A percentile compares a stretch with the other conserved stretches of the same genome.
Conservation (phyloP, 1,140 invertebrate species). For the Drosophila sechellia region DNA sequence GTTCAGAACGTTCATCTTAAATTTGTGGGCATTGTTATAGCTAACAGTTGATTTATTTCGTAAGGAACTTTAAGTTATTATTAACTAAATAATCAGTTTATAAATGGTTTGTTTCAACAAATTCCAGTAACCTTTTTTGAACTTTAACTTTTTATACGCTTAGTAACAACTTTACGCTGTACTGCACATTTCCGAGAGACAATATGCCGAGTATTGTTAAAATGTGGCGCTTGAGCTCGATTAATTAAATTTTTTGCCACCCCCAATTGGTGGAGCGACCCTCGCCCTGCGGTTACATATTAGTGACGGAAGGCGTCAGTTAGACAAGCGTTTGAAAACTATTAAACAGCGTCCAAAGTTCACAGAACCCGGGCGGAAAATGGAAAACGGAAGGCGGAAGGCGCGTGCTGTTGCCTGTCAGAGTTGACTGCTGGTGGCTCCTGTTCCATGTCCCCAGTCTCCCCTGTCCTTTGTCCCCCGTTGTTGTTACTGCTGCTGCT, state of each 20-base stretch:
- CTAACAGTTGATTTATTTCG: no score
- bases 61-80: no score
- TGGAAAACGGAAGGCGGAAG: constrained; percentile 61
- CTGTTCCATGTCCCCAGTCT: constrained; percentile 5
- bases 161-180: no score
- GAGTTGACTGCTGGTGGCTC: constrained; percentile 52
- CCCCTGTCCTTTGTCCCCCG: constrained; percentile 10
- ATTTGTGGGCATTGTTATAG: no score
- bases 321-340: constrained; percentile 81
- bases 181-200: no score
- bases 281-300: constrained; percentile 59
- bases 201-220: no score
- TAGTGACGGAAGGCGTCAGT: constrained; percentile 79
- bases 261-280: constrained; percentile 16
- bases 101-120: no score
- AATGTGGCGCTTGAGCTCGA: neutral
- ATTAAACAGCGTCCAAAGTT: constrained; percentile 81
- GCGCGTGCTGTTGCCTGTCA: constrained; percentile 72
- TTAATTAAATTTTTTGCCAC: constrained; percentile 19
- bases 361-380: constrained; percentile 46
- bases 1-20: neutral
- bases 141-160: no score
- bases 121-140: no score
- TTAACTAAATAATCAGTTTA: no score
- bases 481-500: constrained; percentile 18